Conservation (phyloP, 2,888 invertebrate species). For the Lamproptera curius region DNA sequence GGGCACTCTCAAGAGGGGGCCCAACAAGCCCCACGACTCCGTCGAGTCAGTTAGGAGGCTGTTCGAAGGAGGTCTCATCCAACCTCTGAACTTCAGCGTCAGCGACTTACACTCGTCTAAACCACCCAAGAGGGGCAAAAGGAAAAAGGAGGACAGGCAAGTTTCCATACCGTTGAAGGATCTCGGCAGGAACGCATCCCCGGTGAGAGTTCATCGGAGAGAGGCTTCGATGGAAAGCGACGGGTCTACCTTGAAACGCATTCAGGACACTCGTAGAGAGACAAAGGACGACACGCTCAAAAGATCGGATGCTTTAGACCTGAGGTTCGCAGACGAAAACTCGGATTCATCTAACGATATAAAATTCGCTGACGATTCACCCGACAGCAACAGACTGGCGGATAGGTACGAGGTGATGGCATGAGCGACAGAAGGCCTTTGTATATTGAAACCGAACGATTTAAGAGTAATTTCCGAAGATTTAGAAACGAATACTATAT, state of each 20-base stretch:
- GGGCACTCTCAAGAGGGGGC: conserved; percentile 51
- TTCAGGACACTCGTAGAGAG: conserved; percentile 81
- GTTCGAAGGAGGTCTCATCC: conserved; percentile 62
- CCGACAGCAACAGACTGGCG: conserved; percentile 63
- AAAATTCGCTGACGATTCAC: conserved; percentile 68
- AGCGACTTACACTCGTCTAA: conserved; percentile 65
- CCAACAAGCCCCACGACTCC: conserved; percentile 56
- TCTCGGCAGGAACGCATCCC: conserved; percentile 56
- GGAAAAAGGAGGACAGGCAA: conserved; percentile 50
- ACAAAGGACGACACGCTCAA: conserved; percentile 73
- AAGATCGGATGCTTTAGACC: conserved; percentile 79
- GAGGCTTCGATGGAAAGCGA: conserved; percentile 48
- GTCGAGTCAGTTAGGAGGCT: conserved; percentile 54
- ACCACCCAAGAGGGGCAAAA: conserved; percentile 49
- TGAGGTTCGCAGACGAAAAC: conserved; percentile 85
- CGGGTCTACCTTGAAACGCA: conserved; percentile 76
- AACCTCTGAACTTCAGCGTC: conserved; percentile 71
- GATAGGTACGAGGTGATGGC: conserved; percentile 62
- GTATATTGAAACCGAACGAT: too few species aligned
- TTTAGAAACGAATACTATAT: too few species aligned
- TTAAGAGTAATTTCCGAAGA: too few species aligned
- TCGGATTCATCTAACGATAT: conserved; percentile 76
- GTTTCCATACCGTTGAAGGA: conserved; percentile 64
- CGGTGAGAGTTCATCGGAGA: conserved; percentile 57
- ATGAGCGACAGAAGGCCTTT: conserved; percentile 26